Base-by-base conservation (phyloP, 2,797 vertebrate genomes). In the Sebastes minor region DNA sequence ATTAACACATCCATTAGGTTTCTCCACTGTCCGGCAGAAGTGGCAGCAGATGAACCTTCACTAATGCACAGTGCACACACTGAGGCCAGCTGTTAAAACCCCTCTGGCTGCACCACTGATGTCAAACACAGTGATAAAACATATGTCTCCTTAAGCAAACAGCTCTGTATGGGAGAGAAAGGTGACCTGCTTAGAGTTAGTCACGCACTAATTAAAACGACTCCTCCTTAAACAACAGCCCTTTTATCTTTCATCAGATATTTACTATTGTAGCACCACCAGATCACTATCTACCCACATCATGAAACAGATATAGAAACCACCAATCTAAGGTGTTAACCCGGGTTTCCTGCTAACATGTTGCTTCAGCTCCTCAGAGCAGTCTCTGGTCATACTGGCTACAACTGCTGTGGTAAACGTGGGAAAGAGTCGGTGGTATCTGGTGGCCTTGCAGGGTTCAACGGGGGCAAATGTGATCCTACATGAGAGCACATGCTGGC, bases 11-110 rank as follows among this genome's bases (percentile, higher is more conserved):
- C 64, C 66, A 76, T 71, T 57, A 18, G 65, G 30, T 71, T 73
- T 69, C 57, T 71, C 66, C 52, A 56, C 28, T 11, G 23, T 61
- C 46, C 20, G 22, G 28, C 49, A 76, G 3, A 38, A 77, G 22
- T 1, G 16, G 66, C 60, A 61, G 35, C 60, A 79, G 49, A 46
- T 79, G 82, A 85, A 76, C 73, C 86, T 32, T 85, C 56, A 78
- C 80, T 89, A 93, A 91, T 33, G 6, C 46, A 32, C 57, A 71
- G 64, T 25, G 72, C 49, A 88, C 68, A 92, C 84, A 78, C 14
- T 1, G 23, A 68, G 74, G 77, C 83, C 81, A 90, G 83, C 81
- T 86, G 83, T 88, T 88, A 55, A 80, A 81, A 86, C 55, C 83
- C 30, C 74, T 67, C 16, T 35, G 46, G 55, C 46, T 25, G 49